These are phyloP conservation scores for Pseudotriccus pelzelni DNA, from an alignment of 2,797 vertebrate genomes.

Conservation along the genomic window DNA sequence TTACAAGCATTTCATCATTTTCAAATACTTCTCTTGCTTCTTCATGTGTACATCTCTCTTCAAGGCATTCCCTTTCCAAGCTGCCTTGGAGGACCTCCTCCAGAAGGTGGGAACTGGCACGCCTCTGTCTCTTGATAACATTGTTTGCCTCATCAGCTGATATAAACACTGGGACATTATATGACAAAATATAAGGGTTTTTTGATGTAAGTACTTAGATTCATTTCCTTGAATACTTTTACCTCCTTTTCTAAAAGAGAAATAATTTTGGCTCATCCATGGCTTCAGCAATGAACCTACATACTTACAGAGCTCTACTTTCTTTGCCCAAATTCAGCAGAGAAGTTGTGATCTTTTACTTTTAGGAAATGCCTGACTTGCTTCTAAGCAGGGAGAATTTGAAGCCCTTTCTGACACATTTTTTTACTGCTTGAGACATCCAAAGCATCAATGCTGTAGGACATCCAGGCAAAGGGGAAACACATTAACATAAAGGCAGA, in stretches of 20 bases:
- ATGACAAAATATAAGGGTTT: background rate
- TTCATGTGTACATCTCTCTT: conserved; percentile 85
- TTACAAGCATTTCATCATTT: conserved; percentile 74
- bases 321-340: background rate
- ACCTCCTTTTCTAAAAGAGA: background rate
- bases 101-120: conserved; percentile 77
- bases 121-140: conserved; percentile 79
- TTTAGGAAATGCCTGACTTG: background rate
- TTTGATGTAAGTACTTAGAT: background rate
- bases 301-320: background rate
- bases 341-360: background rate
- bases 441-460: background rate
- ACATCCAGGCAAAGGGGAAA: background rate
- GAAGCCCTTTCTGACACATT: background rate
- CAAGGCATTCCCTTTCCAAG: conserved; percentile 88
- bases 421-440: background rate
- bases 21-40: conserved; percentile 90
- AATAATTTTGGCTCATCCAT: background rate
- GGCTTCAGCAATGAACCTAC: background rate
- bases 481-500: background rate
- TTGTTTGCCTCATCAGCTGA: conserved; percentile 54
- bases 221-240: background rate
- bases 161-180: conserved; percentile 76
- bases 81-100: conserved; percentile 88
- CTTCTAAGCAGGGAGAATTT: background rate